Percentiles rank a stretch among this genome's conserved stretches.
Evolutionary conservation across 2,113 vertebrate species (phyloP).

Genomic region (Aleadryas rufinucha): DNA sequence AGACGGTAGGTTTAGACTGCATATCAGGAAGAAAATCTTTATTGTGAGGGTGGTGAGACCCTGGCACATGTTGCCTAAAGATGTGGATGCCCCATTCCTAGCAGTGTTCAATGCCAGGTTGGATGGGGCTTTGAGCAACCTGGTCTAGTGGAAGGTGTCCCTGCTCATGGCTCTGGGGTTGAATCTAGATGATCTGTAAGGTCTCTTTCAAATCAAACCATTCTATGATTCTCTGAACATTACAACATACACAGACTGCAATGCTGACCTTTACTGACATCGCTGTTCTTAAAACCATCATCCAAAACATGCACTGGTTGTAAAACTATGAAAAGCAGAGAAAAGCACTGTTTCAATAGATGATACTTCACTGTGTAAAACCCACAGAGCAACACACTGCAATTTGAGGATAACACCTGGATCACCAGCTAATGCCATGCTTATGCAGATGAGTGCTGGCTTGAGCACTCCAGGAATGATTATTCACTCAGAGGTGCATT

Average conservation of each 20-base stretch:
- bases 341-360: background rate
- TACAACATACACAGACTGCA: background rate
- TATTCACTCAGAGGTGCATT: background rate
- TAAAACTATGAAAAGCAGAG: background rate
- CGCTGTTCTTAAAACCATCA: background rate
- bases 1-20: background rate
- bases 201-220: background rate
- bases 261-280: background rate
- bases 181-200: background rate
- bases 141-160: background rate
- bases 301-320: background rate
- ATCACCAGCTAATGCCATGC: background rate
- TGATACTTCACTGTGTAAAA: background rate
- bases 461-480: background rate
- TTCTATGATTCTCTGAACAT: background rate
- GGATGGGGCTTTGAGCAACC: background rate
- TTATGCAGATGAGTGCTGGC: background rate
- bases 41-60: background rate
- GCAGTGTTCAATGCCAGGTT: background rate
- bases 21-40: background rate
- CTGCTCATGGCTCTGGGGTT: background rate
- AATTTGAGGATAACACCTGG: background rate
- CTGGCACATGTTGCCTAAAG: fast-evolving
- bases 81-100: background rate
- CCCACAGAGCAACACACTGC: fast-evolving